Evolutionary conservation across 2,797 vertebrate genomes (phyloP).

Genomic region (Spondyliosoma cantharus): DNA sequence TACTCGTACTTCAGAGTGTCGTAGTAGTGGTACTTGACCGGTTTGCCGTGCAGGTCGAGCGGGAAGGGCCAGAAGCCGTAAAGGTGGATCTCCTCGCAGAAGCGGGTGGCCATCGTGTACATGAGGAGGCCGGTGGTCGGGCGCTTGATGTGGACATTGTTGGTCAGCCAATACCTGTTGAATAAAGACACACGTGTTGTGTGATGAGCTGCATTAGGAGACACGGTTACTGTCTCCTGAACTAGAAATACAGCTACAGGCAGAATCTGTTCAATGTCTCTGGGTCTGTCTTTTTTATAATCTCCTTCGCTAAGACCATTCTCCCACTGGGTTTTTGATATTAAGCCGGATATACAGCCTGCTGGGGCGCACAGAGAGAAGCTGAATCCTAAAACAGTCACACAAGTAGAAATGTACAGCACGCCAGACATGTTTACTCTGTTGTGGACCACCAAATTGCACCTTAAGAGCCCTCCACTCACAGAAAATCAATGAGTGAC

Average conservation of each 20-base stretch:
- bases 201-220: not conserved
- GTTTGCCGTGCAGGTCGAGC: conserved; percentile 86
- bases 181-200: conserved; percentile 24
- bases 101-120: conserved; percentile 98
- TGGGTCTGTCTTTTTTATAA: not conserved
- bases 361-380: conserved; percentile 1
- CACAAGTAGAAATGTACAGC: conserved; percentile 3
- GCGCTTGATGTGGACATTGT: conserved; percentile 96
- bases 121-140: conserved; percentile 97
- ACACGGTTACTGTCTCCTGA: not conserved
- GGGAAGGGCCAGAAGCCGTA: conserved; percentile 98
- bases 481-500: conserved; percentile 17
- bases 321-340: conserved; percentile 16
- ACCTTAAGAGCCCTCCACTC: not conserved
- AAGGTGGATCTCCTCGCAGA: conserved; percentile 96
- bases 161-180: conserved; percentile 95
- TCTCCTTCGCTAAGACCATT: conserved; percentile 28
- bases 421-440: not conserved
- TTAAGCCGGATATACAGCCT: conserved; percentile 15
- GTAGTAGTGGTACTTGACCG: conserved; percentile 98
- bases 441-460: not conserved
- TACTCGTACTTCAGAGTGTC: conserved; percentile 94
- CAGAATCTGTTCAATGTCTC: conserved; percentile 7
- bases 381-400: conserved; percentile 25
- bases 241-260: conserved; percentile 2